phyloP scores from a whole-genome alignment of 2,888 invertebrate species.

The Trachelus iudaicus region DNA sequence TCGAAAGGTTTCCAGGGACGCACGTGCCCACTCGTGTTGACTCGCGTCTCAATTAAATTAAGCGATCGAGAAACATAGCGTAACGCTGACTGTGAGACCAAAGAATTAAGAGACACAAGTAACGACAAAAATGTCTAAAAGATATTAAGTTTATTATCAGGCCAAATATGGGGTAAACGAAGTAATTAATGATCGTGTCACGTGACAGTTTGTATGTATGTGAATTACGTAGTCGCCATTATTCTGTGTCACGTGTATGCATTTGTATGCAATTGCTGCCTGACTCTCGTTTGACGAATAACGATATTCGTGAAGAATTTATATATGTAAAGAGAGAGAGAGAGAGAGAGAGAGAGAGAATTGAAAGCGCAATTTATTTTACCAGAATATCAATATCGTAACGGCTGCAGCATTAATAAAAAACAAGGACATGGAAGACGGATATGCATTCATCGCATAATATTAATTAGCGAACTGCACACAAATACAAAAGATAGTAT shows the following conservation, averaged over 20 bases:
- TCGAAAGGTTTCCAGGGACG: neutral
- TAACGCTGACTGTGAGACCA: neutral
- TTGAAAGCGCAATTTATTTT: slow-evolving; percentile 2
- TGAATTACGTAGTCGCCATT: neutral
- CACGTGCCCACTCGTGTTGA: neutral
- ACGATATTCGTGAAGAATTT: neutral
- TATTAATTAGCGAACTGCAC: too few species aligned
- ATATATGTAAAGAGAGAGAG: neutral
- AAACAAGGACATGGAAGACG: too few species aligned
- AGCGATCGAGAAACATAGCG: neutral
- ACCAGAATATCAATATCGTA: neutral
- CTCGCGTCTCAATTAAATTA: neutral
- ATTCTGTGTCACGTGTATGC: neutral
- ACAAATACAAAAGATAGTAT: too few species aligned
- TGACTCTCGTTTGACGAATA: neutral
- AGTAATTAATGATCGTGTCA: neutral
- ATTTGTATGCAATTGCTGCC: neutral
- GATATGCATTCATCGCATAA: too few species aligned
- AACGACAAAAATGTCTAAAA: neutral
- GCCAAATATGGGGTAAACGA: neutral
- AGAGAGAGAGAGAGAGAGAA: slow-evolving; percentile 9
- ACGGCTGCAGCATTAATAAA: too few species aligned
- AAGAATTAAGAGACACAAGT: neutral
- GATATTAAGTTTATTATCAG: neutral
- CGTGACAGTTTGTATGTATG: neutral